These are phyloP conservation scores for Lasiurus borealis DNA, from an alignment of 2,113 vertebrate species.

Conservation along the genomic window DNA sequence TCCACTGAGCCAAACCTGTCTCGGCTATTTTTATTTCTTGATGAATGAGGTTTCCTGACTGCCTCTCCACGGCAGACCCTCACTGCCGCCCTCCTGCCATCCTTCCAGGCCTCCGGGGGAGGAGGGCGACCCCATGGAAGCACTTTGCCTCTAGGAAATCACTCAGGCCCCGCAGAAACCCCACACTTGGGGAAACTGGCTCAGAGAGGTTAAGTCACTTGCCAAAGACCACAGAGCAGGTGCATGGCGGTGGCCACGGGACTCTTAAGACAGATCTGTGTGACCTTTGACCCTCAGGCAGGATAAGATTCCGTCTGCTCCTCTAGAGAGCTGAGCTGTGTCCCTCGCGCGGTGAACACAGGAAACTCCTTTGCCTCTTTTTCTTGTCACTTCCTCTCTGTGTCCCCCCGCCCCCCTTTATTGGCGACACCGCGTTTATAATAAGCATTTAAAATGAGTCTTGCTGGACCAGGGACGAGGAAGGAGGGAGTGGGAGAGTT, in stretches of 20 bases:
- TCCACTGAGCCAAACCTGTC: too few species aligned
- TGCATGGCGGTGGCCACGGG: background rate
- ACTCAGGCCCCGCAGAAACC: background rate
- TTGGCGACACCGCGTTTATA: conserved; percentile 85
- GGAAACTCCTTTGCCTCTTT: conserved; percentile 52
- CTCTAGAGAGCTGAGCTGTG: background rate
- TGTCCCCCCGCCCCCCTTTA: conserved; percentile 56
- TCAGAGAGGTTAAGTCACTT: conserved; percentile 52
- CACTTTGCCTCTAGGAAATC: background rate
- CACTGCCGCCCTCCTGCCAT: background rate
- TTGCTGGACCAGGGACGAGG: conserved; percentile 86
- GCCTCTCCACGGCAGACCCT: background rate
- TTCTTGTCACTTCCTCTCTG: conserved; percentile 26
- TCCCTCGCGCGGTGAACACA: background rate
- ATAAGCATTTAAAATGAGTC: conserved; percentile 91
- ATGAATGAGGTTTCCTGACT: background rate
- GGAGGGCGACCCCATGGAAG: rapidly evolving
- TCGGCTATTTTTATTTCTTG: background rate
- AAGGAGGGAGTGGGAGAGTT: conserved; percentile 81
- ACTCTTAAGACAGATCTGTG: too few species aligned
- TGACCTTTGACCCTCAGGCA: background rate
- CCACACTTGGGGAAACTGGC: background rate
- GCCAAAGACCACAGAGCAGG: conserved; percentile 43
- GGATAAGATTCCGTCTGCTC: rapidly evolving
- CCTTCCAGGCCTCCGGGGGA: background rate